These are phyloP conservation scores for Falco cherrug DNA, from an alignment of 2,797 vertebrate genomes.

Conservation along the genomic window DNA sequence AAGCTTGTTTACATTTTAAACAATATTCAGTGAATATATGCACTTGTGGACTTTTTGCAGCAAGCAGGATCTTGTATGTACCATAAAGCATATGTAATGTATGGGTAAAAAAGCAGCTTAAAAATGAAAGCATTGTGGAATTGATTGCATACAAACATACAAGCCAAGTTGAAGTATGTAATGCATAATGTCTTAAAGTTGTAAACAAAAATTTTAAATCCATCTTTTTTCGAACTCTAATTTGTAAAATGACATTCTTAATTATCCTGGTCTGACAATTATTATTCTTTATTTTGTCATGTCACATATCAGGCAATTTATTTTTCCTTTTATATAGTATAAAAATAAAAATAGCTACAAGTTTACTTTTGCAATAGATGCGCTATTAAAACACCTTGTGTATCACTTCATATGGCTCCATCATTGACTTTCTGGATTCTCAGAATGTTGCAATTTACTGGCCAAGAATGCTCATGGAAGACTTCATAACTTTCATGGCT, in stretches of 20 bases:
- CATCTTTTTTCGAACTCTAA: not conserved
- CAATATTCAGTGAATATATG: not conserved
- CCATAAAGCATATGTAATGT: not conserved
- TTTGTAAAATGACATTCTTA: not conserved
- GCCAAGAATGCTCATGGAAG: not conserved
- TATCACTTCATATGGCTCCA: not conserved
- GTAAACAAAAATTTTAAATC: not conserved
- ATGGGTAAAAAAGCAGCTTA: not conserved
- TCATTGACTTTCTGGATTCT: not conserved
- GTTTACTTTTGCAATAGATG: not conserved
- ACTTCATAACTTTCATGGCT: not conserved
- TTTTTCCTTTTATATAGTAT: not conserved
- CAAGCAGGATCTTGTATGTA: not conserved
- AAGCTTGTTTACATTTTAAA: not conserved
- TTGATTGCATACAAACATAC: not conserved
- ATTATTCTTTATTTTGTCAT: not conserved
- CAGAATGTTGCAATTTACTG: not conserved
- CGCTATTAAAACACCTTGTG: not conserved
- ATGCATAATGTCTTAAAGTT: not conserved
- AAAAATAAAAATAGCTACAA: not conserved
- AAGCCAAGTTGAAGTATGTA: not conserved
- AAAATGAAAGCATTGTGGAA: not conserved
- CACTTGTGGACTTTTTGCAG: not conserved
- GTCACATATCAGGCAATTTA: not conserved
- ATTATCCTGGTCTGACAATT: not conserved